A percentile compares a stretch with the other conserved stretches of the same genome.
Evolutionary conservation across 1,140 invertebrate genomes (phyloP).

Genomic region (Elysia chlorotica): DNA sequence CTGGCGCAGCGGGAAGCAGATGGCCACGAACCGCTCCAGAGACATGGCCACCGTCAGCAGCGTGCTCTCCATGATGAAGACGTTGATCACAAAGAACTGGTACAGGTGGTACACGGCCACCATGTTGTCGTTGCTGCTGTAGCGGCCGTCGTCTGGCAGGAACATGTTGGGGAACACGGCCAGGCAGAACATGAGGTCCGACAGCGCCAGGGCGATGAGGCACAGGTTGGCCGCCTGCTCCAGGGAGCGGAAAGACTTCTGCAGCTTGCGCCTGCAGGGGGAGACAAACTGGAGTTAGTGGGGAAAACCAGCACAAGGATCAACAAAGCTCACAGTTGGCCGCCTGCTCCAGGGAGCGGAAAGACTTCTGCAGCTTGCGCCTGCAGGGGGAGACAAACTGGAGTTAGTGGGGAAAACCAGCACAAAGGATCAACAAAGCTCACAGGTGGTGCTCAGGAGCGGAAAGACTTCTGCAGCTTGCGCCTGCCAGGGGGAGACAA

Average conservation of each 20-base stretch:
- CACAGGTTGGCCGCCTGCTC: slow-evolving; percentile 57
- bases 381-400: too few relatives aligned
- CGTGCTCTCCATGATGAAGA: slow-evolving; percentile 59
- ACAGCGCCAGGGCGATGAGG: slow-evolving; percentile 50
- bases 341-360: too few relatives aligned
- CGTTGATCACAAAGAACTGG: slow-evolving; percentile 53
- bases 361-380: too few relatives aligned
- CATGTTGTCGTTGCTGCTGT: slow-evolving; percentile 35
- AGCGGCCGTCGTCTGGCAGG: slow-evolving; percentile 42
- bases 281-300: too few relatives aligned
- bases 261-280: slow-evolving; percentile 47
- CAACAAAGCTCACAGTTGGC: too few relatives aligned
- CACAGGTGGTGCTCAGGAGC: too few relatives aligned
- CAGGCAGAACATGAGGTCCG: slow-evolving; percentile 54
- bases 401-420: too few relatives aligned
- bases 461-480: too few relatives aligned
- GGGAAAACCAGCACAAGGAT: too few relatives aligned
- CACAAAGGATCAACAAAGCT: too few relatives aligned
- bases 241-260: slow-evolving; percentile 46
- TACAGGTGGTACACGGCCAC: slow-evolving; percentile 52
- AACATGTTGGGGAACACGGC: slow-evolving; percentile 58
- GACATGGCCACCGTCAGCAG: slow-evolving; percentile 60
- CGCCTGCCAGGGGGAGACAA: too few relatives aligned
- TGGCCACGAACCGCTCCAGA: slow-evolving; percentile 56
- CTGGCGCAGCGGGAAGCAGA: slow-evolving; percentile 56